A percentile compares a stretch with the other conserved stretches of the same genome.
Evolutionary conservation across 2,888 invertebrate genomes (phyloP).

Genomic region (Melieria crassipennis): DNA sequence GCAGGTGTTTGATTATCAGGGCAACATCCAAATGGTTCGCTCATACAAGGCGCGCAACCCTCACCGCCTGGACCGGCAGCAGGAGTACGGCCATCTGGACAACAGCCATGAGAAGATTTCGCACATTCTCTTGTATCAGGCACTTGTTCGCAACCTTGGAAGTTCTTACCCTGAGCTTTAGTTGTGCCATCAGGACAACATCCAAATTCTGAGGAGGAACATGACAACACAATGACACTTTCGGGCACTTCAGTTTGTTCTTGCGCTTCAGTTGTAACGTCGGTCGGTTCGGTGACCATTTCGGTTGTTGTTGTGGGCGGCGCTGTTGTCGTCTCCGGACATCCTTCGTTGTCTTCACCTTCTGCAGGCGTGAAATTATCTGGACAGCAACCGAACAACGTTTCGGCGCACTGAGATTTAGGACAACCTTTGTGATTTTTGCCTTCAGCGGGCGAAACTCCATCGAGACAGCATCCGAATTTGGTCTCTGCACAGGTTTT

Average conservation of each 20-base stretch:
- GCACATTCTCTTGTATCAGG: slow-evolving; percentile 66
- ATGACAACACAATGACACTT: slow-evolving; percentile 57
- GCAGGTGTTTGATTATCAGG: slow-evolving; percentile 84
- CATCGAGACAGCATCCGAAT: slow-evolving; percentile 85
- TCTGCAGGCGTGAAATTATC: slow-evolving; percentile 80
- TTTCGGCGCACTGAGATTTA: slow-evolving; percentile 75
- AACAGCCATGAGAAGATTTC: slow-evolving; percentile 76
- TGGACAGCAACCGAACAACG: slow-evolving; percentile 87
- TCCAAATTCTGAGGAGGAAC: slow-evolving; percentile 67
- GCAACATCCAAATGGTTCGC: slow-evolving; percentile 85
- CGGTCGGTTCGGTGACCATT: slow-evolving; percentile 45
- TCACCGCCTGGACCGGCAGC: slow-evolving; percentile 76
- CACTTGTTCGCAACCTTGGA: slow-evolving; percentile 53
- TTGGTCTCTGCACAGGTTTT: slow-evolving; percentile 80
- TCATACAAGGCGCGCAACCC: slow-evolving; percentile 80
- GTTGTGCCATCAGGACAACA: slow-evolving; percentile 79
- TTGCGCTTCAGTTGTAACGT: slow-evolving; percentile 38
- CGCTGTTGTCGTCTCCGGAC: slow-evolving; percentile 73
- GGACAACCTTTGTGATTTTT: slow-evolving; percentile 81
- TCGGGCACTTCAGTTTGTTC: slow-evolving; percentile 38
- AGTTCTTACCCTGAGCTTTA: slow-evolving; percentile 71
- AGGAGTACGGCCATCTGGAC: slow-evolving; percentile 73
- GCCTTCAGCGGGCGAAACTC: slow-evolving; percentile 80
- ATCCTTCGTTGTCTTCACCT: slow-evolving; percentile 84
- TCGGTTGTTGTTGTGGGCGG: slow-evolving; percentile 54